Conservation (phyloP, 2,797 vertebrate species). For the Micrastur ruficollis region DNA sequence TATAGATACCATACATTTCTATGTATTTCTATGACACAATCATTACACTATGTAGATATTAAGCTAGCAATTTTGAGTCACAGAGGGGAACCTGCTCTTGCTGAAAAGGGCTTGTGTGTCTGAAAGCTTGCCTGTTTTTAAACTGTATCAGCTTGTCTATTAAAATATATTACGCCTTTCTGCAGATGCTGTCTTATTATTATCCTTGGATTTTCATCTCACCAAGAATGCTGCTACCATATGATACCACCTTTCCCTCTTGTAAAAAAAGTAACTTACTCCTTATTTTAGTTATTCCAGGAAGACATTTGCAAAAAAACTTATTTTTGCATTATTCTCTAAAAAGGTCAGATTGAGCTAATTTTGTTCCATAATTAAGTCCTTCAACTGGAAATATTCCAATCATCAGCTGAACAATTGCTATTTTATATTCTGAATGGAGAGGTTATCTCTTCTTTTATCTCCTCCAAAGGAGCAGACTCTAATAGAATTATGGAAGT, state of each 20-base stretch:
- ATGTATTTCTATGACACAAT: neutral
- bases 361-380: conserved; percentile 59
- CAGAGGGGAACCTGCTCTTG: neutral
- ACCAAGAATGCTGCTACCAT: neutral
- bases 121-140: conserved; percentile 20
- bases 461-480: conserved; percentile 37
- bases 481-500: conserved; percentile 58
- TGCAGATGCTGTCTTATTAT: conserved; percentile 1
- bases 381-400: conserved; percentile 48
- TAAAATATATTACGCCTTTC: conserved; percentile 23
- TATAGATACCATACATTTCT: neutral
- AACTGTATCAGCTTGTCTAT: neutral
- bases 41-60: neutral
- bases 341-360: conserved; percentile 55
- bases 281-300: conserved; percentile 35
- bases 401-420: conserved; percentile 54
- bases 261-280: conserved; percentile 20
- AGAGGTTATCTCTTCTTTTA: conserved; percentile 57
- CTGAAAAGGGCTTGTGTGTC: neutral
- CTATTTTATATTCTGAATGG: conserved; percentile 48
- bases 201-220: neutral
- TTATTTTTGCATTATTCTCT: conserved; percentile 46
- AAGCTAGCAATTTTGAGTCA: neutral
- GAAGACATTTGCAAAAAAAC: neutral
- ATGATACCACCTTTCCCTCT: conserved; percentile 17